A percentile compares a stretch with the other conserved stretches of the same genome.
Evolutionary conservation across 2,113 vertebrate genomes (phyloP).

Genomic region (Pseudolaguvia tuberculata): DNA sequence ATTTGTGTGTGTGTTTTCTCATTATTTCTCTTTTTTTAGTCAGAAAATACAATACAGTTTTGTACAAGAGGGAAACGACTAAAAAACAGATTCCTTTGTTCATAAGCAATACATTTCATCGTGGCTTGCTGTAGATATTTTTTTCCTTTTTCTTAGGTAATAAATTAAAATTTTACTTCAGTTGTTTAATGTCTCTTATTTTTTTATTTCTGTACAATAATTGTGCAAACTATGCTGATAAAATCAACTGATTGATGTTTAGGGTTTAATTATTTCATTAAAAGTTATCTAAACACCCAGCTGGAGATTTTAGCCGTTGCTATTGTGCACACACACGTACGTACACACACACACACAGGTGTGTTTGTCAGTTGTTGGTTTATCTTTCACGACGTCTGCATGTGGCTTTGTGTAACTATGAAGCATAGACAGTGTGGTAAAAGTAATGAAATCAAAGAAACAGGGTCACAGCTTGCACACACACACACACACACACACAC

Average conservation of each 20-base stretch:
- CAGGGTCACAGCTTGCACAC: too few species aligned
- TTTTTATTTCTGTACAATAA: neutral
- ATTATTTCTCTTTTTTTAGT: slow-evolving; percentile 21
- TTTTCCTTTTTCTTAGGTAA: slow-evolving; percentile 48
- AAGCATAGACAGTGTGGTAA: neutral
- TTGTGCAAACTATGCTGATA: neutral
- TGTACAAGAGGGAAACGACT: slow-evolving; percentile 23
- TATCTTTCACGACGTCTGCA: slow-evolving; percentile 13
- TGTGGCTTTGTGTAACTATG: slow-evolving; percentile 18
- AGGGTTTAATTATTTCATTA: neutral
- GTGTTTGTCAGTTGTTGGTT: slow-evolving; percentile 35
- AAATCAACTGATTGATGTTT: neutral
- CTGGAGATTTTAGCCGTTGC: neutral
- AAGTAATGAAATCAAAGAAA: slow-evolving; percentile 23
- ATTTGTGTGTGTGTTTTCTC: slow-evolving; percentile 31
- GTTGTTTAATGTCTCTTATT: slow-evolving; percentile 8
- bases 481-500: too few species aligned
- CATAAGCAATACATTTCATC: slow-evolving; percentile 55
- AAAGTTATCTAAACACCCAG: neutral
- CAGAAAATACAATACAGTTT: slow-evolving; percentile 33
- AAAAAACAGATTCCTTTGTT: slow-evolving; percentile 33
- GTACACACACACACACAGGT: slow-evolving; percentile 3
- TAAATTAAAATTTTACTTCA: slow-evolving; percentile 49
- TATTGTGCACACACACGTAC: neutral
- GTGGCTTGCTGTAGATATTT: slow-evolving; percentile 48